phyloP scores from a whole-genome alignment of 2,113 vertebrate species.

The Lepus americanus region DNA sequence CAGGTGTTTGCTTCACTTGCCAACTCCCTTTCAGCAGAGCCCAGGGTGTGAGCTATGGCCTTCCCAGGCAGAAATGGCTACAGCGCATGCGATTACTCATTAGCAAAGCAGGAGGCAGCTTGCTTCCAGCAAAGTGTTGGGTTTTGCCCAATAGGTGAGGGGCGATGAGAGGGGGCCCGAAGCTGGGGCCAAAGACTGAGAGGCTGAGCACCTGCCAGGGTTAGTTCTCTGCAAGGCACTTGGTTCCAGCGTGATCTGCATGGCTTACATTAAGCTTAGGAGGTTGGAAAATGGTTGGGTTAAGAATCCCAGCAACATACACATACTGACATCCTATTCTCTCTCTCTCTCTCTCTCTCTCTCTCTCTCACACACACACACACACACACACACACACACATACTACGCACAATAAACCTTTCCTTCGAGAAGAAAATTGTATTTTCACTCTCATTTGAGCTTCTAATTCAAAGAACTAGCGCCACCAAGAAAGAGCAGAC shows the following conservation, averaged over 20 bases:
- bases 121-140: constrained; percentile 1
- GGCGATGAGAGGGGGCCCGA: background rate
- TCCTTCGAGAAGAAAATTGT: background rate
- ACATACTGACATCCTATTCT: too few species aligned
- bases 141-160: background rate
- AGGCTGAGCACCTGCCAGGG: background rate
- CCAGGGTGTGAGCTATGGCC: constrained; percentile 8
- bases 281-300: background rate
- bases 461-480: background rate
- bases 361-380: background rate
- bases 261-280: background rate
- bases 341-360: background rate
- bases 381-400: background rate
- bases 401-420: background rate
- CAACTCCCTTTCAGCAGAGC: constrained; percentile 45
- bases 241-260: background rate
- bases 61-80: constrained; percentile 12
- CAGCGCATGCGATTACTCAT: background rate
- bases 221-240: background rate
- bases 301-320: background rate
- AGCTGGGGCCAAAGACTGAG: background rate
- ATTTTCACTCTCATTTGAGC: background rate
- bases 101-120: constrained; percentile 13
- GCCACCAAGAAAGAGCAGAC: background rate
- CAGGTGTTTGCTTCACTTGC: constrained; percentile 44